phyloP scores from a whole-genome alignment of 2,113 vertebrate species.

The Sminthopsis crassicaudata region DNA sequence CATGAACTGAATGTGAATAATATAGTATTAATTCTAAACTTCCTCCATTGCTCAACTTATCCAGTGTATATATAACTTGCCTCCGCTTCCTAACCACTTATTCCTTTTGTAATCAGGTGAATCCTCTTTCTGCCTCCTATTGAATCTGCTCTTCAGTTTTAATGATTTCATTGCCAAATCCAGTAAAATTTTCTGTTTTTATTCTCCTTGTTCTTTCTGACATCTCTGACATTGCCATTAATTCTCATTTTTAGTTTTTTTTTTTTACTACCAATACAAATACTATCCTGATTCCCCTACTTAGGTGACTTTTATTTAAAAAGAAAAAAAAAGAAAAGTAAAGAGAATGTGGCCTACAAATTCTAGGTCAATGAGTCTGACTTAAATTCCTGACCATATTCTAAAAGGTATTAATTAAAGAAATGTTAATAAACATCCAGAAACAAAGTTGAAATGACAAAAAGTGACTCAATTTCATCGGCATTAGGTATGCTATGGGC shows the following conservation, averaged over 20 bases:
- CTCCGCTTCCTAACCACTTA: neutral
- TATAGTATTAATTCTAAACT: neutral
- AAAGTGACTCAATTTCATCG: neutral
- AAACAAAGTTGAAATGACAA: too few relatives aligned
- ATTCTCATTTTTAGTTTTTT: neutral
- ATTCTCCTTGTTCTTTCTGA: neutral
- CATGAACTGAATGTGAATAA: neutral
- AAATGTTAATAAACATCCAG: too few relatives aligned
- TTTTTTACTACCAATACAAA: neutral
- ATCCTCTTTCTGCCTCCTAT: neutral
- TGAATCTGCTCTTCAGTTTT: neutral
- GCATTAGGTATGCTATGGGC: neutral
- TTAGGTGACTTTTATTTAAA: neutral
- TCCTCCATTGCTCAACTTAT: neutral
- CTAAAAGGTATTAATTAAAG: too few relatives aligned
- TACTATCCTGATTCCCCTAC: neutral
- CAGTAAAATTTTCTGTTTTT: constrained; percentile 1
- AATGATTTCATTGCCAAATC: constrained; percentile 7
- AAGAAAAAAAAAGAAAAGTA: too few relatives aligned
- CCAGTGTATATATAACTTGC: neutral
- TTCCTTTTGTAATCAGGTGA: neutral
- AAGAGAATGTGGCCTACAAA: too few relatives aligned
- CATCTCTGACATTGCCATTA: too few relatives aligned
- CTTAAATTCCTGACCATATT: too few relatives aligned
- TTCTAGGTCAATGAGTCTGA: too few relatives aligned